Conservation (phyloP, 2,113 vertebrate genomes). For the Gymnocephalus cernua region DNA sequence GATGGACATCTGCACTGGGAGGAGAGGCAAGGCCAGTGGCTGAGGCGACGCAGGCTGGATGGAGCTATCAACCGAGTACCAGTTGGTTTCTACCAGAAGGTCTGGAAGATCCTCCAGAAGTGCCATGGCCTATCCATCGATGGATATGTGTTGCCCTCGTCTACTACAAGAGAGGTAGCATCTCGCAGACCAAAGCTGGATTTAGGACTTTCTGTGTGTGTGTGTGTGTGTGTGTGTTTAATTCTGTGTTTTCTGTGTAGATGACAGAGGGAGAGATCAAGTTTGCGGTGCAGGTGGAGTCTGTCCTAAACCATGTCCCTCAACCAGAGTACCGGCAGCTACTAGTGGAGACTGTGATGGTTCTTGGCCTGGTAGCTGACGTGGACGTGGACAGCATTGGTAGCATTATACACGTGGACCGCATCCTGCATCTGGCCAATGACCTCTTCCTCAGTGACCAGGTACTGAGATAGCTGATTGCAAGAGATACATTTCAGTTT, state of each 20-base stretch:
- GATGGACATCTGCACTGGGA: constrained; percentile 87
- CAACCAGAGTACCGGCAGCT: constrained; percentile 98
- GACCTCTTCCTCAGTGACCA: constrained; percentile 94
- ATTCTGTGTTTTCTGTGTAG: constrained; percentile 74
- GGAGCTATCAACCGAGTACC: constrained; percentile 99
- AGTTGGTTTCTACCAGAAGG: constrained; percentile 96
- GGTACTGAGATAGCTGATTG: constrained; percentile 79
- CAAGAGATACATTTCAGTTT: not conserved
- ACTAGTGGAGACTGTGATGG: constrained; percentile 94
- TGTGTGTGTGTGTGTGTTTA: constrained; percentile 13
- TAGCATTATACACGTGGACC: constrained; percentile 90
- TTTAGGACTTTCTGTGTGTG: not conserved
- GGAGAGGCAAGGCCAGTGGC: constrained; percentile 95
- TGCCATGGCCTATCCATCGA: constrained; percentile 98
- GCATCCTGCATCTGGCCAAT: constrained; percentile 93
- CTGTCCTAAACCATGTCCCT: constrained; percentile 95
- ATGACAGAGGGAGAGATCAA: constrained; percentile 98
- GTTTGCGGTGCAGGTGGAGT: constrained; percentile 98
- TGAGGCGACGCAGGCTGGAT: constrained; percentile 94
- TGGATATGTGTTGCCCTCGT: constrained; percentile 97
- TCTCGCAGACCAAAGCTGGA: not conserved
- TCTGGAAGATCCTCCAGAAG: constrained; percentile 98
- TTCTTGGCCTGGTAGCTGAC: constrained; percentile 92
- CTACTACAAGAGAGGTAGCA: constrained; percentile 93
- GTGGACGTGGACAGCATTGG: constrained; percentile 92